Evolutionary conservation across 2,797 vertebrate genomes (phyloP), one percentile per base, ranked within the genome.

Genomic region (Liasis olivaceus): DNA sequence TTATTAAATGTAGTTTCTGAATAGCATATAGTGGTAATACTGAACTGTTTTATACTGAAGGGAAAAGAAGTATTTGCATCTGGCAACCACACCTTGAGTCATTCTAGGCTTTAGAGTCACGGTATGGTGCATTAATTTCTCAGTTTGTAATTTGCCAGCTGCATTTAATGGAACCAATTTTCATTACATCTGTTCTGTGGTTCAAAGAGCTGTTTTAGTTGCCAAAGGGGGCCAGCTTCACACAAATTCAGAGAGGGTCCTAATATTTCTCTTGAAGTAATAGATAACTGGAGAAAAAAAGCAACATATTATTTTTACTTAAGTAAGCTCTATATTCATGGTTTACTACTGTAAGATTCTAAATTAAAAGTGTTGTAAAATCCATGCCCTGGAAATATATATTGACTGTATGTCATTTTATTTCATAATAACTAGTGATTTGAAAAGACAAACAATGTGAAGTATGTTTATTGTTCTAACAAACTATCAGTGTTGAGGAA

Each of bases 71-170:
- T 60, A 88, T 54, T 95, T 97, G 96, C 97, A 98, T 98, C 98
- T 97, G 31, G 96, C 96, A 97, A 93, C 97, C 96, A 98, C 98
- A 98, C 97, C 98, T 98, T 98, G 98, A 97, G 97, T 95, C 96
- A 97, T 96, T 96, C 94, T 95, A 97, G 97, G 98, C 98, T 90
- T 98, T 96, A 97, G 98, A 98, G 98, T 98, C 98, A 94, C 96
- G 98, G 96, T 94, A 97, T 97, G 96, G 96, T 97, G 97, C 97
- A 97, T 98, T 98, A 97, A 97, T 97, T 98, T 97, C 97, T 98
- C 96, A 97, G 97, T 98, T 97, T 98, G 97, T 98, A 97, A 98
- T 97, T 98, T 98, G 95, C 96, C 97, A 98, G 98, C 98, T 98
- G 95, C 97, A 97, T 96, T 97, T 97, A 97, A 96, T 98, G 96